These are phyloP conservation scores for Eulemur albifrons DNA, from an alignment of 2,797 vertebrate species.

Conservation along the genomic window DNA sequence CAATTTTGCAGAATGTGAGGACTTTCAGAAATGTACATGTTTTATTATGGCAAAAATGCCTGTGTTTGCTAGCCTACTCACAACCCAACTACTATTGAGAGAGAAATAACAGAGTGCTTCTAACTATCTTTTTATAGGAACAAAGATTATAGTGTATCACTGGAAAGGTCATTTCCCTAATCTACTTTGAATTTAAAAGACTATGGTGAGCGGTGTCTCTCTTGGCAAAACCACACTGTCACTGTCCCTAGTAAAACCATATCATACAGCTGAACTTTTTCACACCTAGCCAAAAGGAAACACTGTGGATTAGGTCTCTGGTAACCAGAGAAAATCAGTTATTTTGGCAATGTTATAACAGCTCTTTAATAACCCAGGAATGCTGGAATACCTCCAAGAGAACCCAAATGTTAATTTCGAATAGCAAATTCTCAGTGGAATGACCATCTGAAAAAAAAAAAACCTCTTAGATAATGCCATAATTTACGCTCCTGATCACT, in stretches of 20 bases:
- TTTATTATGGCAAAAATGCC: neutral
- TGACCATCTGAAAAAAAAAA: neutral
- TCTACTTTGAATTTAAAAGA: neutral
- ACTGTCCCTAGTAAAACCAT: constrained; percentile 14
- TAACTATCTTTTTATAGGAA: neutral
- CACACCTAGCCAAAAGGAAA: constrained; percentile 58
- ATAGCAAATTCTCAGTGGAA: constrained; percentile 32
- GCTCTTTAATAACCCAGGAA: constrained; percentile 50
- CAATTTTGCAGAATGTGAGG: constrained; percentile 11
- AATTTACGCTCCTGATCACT: constrained; percentile 16
- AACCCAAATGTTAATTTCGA: constrained; percentile 55
- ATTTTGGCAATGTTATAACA: constrained; percentile 59
- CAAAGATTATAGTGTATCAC: neutral
- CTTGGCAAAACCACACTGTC: constrained; percentile 25
- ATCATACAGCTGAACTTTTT: constrained; percentile 38
- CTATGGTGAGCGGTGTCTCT: neutral
- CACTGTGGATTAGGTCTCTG: constrained; percentile 22
- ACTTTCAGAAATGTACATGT: constrained; percentile 25
- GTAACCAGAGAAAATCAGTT: constrained; percentile 65
- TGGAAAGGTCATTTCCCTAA: neutral
- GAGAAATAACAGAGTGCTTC: neutral
- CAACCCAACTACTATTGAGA: neutral
- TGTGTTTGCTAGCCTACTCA: neutral
- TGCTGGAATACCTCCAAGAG: constrained; percentile 21
- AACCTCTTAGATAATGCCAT: neutral